Evolutionary conservation across 2,113 vertebrate genomes (phyloP), one percentile per base, ranked within the genome.

Genomic region (Serinus canaria): DNA sequence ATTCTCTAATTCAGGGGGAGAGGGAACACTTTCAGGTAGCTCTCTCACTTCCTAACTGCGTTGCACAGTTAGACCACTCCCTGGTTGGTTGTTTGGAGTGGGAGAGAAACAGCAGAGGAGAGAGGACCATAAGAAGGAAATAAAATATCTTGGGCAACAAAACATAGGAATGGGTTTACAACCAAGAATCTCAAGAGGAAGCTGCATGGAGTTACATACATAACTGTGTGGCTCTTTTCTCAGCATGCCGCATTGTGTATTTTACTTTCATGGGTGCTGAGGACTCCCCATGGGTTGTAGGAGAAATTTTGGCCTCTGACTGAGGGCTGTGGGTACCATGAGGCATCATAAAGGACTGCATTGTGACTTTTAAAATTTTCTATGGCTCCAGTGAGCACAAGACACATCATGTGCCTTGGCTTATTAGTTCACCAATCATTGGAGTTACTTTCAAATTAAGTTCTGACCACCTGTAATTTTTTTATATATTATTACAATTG

Each of bases 341-440:
- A 77, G 50, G 47, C 37, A 84, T 46, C 68, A 80, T 90, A 83
- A 94, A 87, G 69, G 68, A 72, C 43, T 72, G 31, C 43, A 89
- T 75, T 95, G 87, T 75, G 77, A 53, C 31, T 95, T 92, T 35
- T 80, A 55, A 92, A 63, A 35, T 20, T 52, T 31, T 73, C 28
- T 50, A 6, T 43, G 52, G 39, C 73, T 95, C 14, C 69, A 47
- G 24, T 43, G 64, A 89, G 39, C 64, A 14, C 46, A 46, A 81
- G 39, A 55, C 50, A 63, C 6, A 15, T 91, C 83, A 87, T 84
- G 91, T 94, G 87, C 83, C 43, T 91, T 70, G 67, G 81, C 33
- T 92, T 94, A 83, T 46, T 66, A 67, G n/a, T 43, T 56, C 64
- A 62, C 23, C 64, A 83, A 62, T 78, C 8, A 1, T 27, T 35